Evolutionary conservation across 2,113 vertebrate genomes (phyloP).

Genomic region (Strigops habroptila): DNA sequence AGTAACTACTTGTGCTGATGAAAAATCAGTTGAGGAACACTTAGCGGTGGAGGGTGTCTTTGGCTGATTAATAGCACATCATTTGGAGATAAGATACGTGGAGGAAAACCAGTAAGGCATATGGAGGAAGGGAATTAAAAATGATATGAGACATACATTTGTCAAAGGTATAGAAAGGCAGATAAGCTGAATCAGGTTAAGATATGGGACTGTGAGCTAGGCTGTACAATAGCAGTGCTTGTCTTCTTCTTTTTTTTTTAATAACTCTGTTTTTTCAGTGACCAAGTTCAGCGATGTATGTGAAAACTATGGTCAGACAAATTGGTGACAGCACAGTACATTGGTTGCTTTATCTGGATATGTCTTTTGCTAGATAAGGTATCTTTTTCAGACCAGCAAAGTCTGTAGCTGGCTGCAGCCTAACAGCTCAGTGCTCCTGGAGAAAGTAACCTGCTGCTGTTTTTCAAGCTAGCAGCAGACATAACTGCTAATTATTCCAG

Average conservation of each 20-base stretch:
- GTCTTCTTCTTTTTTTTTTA: constrained; percentile 8
- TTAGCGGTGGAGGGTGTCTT: constrained; percentile 62
- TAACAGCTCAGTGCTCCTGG: not conserved
- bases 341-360: not conserved
- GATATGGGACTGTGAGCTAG: constrained; percentile 6
- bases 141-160: constrained; percentile 49
- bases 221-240: not conserved
- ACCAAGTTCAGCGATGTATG: not conserved
- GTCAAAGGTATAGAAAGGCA: constrained; percentile 59
- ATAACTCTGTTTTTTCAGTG: constrained; percentile 24
- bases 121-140: constrained; percentile 43
- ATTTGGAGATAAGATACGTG: constrained; percentile 66
- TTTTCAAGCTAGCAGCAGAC: not conserved
- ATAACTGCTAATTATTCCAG: not conserved
- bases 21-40: constrained; percentile 65
- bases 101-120: constrained; percentile 36
- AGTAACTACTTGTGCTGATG: constrained; percentile 71
- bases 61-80: constrained; percentile 67
- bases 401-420: not conserved
- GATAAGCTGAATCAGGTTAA: constrained; percentile 58
- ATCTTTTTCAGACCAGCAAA: not conserved
- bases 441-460: not conserved
- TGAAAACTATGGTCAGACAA: not conserved
- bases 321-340: not conserved
- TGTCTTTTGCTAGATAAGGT: not conserved